These are phyloP conservation scores for Colletes collaris DNA, from an alignment of 2,888 invertebrate species.

Conservation along the genomic window DNA sequence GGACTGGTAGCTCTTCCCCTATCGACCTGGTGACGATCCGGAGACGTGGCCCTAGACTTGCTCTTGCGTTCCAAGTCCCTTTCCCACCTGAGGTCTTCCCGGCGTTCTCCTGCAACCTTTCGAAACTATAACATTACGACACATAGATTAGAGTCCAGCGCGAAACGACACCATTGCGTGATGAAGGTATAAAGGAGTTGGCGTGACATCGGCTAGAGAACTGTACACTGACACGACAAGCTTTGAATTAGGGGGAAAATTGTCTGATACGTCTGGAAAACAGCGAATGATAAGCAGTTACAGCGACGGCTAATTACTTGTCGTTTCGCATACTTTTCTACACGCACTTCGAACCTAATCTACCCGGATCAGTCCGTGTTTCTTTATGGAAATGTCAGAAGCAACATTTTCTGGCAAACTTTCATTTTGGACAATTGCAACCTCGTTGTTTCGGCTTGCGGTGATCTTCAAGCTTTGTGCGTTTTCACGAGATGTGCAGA, in stretches of 20 bases:
- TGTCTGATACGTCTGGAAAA: conserved; percentile 32
- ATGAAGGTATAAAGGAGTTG: conserved; percentile 57
- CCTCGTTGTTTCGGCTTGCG: too few relatives aligned
- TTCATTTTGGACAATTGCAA: too few relatives aligned
- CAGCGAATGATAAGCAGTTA: conserved; percentile 16
- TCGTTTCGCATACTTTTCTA: not conserved
- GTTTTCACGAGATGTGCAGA: too few relatives aligned
- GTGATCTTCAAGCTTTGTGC: too few relatives aligned
- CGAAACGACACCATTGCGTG: conserved; percentile 77
- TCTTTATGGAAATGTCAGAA: too few relatives aligned
- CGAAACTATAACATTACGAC: conserved; percentile 82
- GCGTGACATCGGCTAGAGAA: conserved; percentile 21
- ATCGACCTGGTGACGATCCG: conserved; percentile 83
- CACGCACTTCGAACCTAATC: not conserved
- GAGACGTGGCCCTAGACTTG: conserved; percentile 80
- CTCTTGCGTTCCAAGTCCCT: conserved; percentile 82
- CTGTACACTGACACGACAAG: conserved; percentile 34
- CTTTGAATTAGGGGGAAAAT: conserved; percentile 17
- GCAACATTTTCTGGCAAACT: too few relatives aligned
- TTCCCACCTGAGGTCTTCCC: conserved; percentile 81
- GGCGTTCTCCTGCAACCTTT: conserved; percentile 83
- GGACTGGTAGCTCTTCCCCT: conserved; percentile 77
- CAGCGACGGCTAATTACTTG: not conserved
- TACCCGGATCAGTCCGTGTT: not conserved
- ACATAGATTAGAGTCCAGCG: conserved; percentile 76